Percentiles rank a stretch among this genome's conserved stretches.
Conservation (phyloP, 2,113 vertebrate species). For the Percopsis transmontana region DNA sequence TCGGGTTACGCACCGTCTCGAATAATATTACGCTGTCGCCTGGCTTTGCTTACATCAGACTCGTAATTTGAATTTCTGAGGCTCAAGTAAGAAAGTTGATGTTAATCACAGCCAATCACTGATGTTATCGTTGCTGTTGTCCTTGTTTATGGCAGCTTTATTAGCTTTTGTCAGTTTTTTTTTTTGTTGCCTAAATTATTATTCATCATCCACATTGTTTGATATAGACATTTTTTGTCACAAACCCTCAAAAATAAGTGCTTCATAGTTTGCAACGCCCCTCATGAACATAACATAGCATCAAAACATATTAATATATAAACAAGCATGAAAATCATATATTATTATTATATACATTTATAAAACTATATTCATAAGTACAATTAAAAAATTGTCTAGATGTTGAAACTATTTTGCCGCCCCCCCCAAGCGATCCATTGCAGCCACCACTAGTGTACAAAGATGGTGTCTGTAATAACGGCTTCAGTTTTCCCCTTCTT, state of each 20-base stretch:
- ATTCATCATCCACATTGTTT: constrained; percentile 59
- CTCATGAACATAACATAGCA: too few species aligned
- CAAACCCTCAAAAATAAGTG: too few species aligned
- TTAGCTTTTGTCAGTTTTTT: constrained; percentile 61
- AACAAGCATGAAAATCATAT: too few species aligned
- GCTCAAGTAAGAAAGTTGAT: constrained; percentile 55
- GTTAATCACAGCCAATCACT: constrained; percentile 73
- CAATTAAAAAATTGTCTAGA: too few species aligned
- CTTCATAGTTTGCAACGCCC: too few species aligned
- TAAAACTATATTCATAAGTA: too few species aligned
- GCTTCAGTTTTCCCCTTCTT: constrained; percentile 53
- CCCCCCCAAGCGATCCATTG: too few species aligned
- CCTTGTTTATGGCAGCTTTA: constrained; percentile 61
- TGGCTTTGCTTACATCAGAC: constrained; percentile 56
- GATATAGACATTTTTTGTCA: constrained; percentile 15
- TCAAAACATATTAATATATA: too few species aligned
- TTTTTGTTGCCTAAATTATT: constrained; percentile 53
- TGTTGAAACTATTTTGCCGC: too few species aligned
- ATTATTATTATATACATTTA: too few species aligned
- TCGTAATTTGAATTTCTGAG: constrained; percentile 66
- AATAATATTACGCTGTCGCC: constrained; percentile 72
- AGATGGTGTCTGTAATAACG: constrained; percentile 52
- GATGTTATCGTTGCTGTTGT: constrained; percentile 45
- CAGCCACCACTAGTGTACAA: too few species aligned
- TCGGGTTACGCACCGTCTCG: constrained; percentile 68